Conservation (phyloP, 1,140 invertebrate genomes). For the Macrostomum lignano region DNA sequence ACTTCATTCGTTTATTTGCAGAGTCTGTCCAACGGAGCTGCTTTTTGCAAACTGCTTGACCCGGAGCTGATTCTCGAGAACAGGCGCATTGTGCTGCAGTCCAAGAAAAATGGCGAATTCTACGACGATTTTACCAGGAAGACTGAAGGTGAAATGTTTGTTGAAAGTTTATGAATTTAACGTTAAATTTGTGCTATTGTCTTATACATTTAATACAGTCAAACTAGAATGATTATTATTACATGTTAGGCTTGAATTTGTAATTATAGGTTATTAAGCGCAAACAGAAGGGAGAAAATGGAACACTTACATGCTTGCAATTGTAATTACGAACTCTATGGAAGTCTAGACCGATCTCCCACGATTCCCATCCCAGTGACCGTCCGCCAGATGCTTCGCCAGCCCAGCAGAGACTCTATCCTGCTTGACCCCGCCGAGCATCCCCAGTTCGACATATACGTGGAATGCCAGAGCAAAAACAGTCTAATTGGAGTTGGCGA, state of each 20-base stretch:
- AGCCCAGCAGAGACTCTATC: too few relatives aligned
- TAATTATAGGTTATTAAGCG: too few relatives aligned
- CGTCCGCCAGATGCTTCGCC: too few relatives aligned
- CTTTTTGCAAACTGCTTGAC: constrained; percentile 13
- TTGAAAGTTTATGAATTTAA: too few relatives aligned
- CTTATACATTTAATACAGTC: background rate
- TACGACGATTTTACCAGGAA: constrained; percentile 18
- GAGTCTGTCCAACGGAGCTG: constrained; percentile 20
- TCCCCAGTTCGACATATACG: background rate
- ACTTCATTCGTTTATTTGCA: constrained; percentile 9
- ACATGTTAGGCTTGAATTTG: too few relatives aligned
- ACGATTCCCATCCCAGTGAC: too few relatives aligned
- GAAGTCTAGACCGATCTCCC: too few relatives aligned
- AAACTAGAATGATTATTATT: too few relatives aligned
- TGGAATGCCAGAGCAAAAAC: background rate
- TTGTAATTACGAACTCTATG: too few relatives aligned
- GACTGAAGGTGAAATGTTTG: constrained; percentile 11
- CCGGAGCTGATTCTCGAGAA: constrained; percentile 14
- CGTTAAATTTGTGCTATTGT: background rate
- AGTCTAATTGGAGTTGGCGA: background rate
- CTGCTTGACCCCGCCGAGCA: background rate
- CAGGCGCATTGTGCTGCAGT: constrained; percentile 13
- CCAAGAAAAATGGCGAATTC: constrained; percentile 17
- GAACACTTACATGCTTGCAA: too few relatives aligned
- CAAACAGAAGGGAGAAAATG: too few relatives aligned